These are phyloP conservation scores for Gallirallus australis DNA, from an alignment of 2,797 vertebrate genomes.

Conservation along the genomic window DNA sequence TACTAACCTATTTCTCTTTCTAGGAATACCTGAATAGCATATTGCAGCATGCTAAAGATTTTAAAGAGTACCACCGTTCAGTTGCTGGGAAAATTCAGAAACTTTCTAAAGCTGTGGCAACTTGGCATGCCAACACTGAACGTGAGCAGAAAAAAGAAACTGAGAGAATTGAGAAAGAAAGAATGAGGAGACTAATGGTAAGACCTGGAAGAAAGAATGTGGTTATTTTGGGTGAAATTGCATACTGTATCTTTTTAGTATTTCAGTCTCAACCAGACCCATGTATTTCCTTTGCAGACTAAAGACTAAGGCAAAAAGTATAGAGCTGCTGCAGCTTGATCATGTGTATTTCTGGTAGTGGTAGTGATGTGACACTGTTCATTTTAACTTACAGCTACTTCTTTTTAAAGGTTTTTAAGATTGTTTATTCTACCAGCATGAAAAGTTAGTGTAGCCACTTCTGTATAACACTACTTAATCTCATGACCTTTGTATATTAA, in stretches of 20 bases:
- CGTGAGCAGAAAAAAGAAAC: constrained; percentile 98
- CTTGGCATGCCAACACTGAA: constrained; percentile 97
- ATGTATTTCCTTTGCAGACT: neutral
- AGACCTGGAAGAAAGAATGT: constrained; percentile 1
- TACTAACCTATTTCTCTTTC: constrained; percentile 27
- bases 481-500: neutral
- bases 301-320: neutral
- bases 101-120: constrained; percentile 92
- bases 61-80: constrained; percentile 97
- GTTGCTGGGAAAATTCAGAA: constrained; percentile 96
- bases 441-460: neutral
- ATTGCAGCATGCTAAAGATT: constrained; percentile 97
- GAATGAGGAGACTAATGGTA: constrained; percentile 97
- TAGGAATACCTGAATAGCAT: constrained; percentile 99
- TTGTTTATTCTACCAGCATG: neutral
- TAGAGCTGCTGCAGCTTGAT: neutral
- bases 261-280: neutral
- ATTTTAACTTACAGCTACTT: neutral
- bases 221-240: neutral
- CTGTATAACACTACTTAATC: neutral
- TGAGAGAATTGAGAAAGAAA: constrained; percentile 96
- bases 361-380: neutral
- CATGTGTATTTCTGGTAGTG: neutral
- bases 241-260: neutral
- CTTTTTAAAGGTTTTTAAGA: neutral